A percentile compares a stretch with the other conserved stretches of the same genome.
Conservation (phyloP, 2,797 vertebrate species). For the Sparidentex hasta region DNA sequence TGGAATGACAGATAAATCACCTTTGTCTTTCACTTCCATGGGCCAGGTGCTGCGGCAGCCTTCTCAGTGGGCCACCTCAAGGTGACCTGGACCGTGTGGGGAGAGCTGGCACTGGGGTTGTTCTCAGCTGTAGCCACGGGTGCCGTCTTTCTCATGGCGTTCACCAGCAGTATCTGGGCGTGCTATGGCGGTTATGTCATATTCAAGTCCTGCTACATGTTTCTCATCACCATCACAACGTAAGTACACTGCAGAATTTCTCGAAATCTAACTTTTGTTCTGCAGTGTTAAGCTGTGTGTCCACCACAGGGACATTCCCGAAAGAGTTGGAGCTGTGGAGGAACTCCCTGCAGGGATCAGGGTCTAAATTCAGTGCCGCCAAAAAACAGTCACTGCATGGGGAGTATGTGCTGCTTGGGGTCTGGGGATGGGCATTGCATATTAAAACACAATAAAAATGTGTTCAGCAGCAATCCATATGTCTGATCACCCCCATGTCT, state of each 20-base stretch:
- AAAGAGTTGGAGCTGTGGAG: too few relatives aligned
- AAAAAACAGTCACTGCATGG: too few relatives aligned
- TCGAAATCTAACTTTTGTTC: background rate
- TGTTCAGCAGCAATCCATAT: too few relatives aligned
- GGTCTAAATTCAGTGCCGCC: too few relatives aligned
- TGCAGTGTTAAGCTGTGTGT: background rate
- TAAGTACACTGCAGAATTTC: conserved; percentile 50
- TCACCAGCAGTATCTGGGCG: conserved; percentile 81
- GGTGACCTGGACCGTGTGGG: conserved; percentile 82
- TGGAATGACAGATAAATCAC: conserved; percentile 12
- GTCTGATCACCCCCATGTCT: too few relatives aligned
- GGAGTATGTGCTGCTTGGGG: too few relatives aligned
- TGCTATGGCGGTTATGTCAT: conserved; percentile 81
- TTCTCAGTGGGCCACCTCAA: conserved; percentile 80
- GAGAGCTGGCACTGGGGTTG: conserved; percentile 82
- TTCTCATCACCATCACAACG: conserved; percentile 85
- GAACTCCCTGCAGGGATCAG: too few relatives aligned
- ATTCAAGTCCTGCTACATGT: conserved; percentile 86
- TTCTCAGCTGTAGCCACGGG: conserved; percentile 81
- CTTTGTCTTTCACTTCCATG: conserved; percentile 12
- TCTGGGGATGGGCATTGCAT: too few relatives aligned
- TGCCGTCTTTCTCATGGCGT: conserved; percentile 79
- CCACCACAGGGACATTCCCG: too few relatives aligned
- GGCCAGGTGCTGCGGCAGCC: conserved; percentile 81
- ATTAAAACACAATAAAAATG: too few relatives aligned